Conservation (phyloP, 2,113 vertebrate genomes). For the Rhinogobius similis region DNA sequence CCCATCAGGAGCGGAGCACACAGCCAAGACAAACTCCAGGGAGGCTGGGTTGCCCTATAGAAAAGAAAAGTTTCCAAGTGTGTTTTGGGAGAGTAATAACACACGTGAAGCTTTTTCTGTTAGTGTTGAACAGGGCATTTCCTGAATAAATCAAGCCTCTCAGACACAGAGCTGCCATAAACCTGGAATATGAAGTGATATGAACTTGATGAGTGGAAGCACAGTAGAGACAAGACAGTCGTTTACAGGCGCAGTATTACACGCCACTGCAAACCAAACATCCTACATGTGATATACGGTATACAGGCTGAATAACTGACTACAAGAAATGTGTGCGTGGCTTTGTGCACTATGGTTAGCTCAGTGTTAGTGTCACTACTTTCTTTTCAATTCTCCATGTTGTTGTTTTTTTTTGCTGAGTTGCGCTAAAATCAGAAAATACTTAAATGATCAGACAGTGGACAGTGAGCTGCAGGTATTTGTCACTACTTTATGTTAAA, state of each 20-base stretch:
- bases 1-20: conserved; percentile 35
- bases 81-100: conserved; percentile 4
- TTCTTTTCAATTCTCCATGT: no score
- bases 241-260: not conserved
- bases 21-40: conserved; percentile 48
- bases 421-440: no score
- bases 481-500: no score
- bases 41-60: conserved; percentile 14
- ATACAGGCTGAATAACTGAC: not conserved
- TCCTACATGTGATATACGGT: not conserved
- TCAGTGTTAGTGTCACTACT: no score
- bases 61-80: conserved; percentile 15
- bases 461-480: no score
- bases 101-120: conserved; percentile 20
- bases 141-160: conserved; percentile 2
- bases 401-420: no score
- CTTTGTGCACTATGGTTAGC: no score
- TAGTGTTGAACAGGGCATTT: conserved; percentile 19
- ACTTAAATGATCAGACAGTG: no score
- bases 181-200: not conserved
- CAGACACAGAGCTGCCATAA: conserved; percentile 4
- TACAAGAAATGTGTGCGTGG: not conserved
- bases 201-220: conserved; percentile 11
- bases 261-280: not conserved
- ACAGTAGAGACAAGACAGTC: not conserved